A percentile compares a stretch with the other conserved stretches of the same genome.
Conservation (phyloP, 2,888 invertebrate species). For the Octonoba sinensis region DNA sequence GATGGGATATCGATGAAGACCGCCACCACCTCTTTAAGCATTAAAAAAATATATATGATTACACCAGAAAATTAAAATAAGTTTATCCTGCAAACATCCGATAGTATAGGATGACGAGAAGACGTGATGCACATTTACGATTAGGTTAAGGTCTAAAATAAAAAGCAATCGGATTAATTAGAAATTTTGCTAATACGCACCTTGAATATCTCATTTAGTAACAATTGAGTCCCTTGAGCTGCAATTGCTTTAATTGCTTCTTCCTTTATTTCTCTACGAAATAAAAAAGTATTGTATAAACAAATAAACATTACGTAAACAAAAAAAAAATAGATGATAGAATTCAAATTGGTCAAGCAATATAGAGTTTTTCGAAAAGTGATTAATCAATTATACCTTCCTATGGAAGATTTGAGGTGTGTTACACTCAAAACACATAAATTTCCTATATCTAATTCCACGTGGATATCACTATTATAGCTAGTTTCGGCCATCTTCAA, state of each 20-base stretch:
- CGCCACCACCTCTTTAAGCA: no score
- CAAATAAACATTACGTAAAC: not conserved
- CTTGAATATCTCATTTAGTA: conserved; percentile 47
- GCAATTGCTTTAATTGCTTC: conserved; percentile 24
- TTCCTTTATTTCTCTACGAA: conserved; percentile 12
- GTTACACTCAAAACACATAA: conserved; percentile 28
- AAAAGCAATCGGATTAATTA: no score
- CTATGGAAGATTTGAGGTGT: conserved; percentile 11
- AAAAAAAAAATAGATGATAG: not conserved
- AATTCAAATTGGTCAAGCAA: not conserved
- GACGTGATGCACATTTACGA: no score
- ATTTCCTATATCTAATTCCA: conserved; percentile 54
- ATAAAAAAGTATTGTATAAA: not conserved
- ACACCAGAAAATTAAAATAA: no score
- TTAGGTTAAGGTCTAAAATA: no score
- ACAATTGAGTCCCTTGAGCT: conserved; percentile 23
- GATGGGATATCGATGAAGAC: no score
- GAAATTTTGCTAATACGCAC: conserved; percentile 16
- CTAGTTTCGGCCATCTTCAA: conserved; percentile 14
- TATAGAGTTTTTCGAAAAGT: not conserved
- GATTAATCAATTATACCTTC: conserved; percentile 15
- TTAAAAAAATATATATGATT: no score
- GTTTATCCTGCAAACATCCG: no score
- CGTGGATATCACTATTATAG: conserved; percentile 8
- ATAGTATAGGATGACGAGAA: no score